Percentiles rank a stretch among this genome's conserved stretches.
Evolutionary conservation across 2,113 vertebrate genomes (phyloP).

Genomic region (Ochotona princeps): DNA sequence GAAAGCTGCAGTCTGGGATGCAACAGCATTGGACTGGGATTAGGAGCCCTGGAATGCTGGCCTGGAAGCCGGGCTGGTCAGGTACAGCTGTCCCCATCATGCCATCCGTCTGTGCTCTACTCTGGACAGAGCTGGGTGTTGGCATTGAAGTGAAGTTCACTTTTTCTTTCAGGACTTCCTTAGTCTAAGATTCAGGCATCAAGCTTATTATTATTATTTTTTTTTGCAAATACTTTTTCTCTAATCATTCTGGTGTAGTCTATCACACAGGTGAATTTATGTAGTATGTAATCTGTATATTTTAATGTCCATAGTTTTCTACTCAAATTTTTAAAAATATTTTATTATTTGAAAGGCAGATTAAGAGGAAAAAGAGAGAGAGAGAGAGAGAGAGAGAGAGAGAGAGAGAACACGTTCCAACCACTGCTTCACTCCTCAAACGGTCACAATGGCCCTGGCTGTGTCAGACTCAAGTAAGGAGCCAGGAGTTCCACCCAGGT

Average conservation of each 20-base stretch:
- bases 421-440: too few relatives aligned
- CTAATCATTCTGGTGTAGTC: constrained; percentile 59
- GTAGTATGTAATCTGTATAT: constrained; percentile 42
- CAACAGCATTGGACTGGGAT: background rate
- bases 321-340: constrained; percentile 40
- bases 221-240: constrained; percentile 60
- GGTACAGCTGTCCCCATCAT: background rate
- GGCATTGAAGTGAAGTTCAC: background rate
- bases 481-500: too few relatives aligned
- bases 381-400: too few relatives aligned
- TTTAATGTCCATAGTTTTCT: constrained; percentile 61
- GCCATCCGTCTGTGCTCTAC: background rate
- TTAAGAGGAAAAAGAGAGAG: too few relatives aligned
- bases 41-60: background rate
- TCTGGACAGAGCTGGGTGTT: background rate
- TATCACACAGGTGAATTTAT: constrained; percentile 52
- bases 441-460: too few relatives aligned
- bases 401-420: too few relatives aligned
- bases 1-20: background rate
- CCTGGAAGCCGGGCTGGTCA: background rate
- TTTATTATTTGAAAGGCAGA: too few relatives aligned
- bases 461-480: too few relatives aligned
- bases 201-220: background rate
- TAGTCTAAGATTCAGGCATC: constrained; percentile 21
- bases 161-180: constrained; percentile 28